These are phyloP conservation scores for Enteromius argenteus DNA, from an alignment of 2,797 vertebrate species.

Conservation along the genomic window DNA sequence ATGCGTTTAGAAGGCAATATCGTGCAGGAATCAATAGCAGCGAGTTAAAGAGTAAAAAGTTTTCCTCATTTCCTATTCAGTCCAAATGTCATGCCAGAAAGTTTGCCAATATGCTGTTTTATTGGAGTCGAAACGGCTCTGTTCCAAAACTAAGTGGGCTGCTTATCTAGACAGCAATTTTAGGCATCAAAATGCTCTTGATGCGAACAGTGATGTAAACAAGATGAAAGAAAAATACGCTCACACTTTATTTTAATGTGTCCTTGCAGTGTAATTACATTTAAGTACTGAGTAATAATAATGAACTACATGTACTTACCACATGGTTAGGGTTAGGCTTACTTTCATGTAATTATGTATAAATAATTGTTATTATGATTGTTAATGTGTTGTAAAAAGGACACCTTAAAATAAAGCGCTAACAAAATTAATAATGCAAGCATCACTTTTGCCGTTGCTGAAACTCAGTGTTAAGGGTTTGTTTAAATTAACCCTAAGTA, in stretches of 20 bases:
- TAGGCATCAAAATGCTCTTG: not conserved
- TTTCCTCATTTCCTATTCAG: conserved; percentile 8
- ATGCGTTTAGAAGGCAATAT: conserved; percentile 25
- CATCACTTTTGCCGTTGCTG: not conserved
- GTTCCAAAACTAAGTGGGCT: conserved; percentile 5
- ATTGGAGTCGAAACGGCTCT: not conserved
- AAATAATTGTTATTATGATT: not conserved
- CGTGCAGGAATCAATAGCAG: conserved; percentile 2
- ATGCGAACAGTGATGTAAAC: not conserved
- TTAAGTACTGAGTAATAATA: not conserved
- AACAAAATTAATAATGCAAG: not conserved
- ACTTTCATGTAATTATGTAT: not conserved
- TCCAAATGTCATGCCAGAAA: not conserved
- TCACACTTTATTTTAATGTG: not conserved
- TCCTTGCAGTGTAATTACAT: not conserved
- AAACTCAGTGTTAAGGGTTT: not conserved
- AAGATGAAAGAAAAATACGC: not conserved
- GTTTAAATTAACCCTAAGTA: not conserved
- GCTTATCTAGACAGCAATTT: not conserved
- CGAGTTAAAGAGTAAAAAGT: not conserved
- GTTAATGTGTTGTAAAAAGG: not conserved
- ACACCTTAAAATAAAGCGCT: not conserved
- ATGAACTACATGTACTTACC: not conserved
- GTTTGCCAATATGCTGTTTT: conserved; percentile 6
- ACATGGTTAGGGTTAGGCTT: not conserved